Base-by-base conservation (phyloP, 2,113 vertebrate species). In the Blennius ocellaris region DNA sequence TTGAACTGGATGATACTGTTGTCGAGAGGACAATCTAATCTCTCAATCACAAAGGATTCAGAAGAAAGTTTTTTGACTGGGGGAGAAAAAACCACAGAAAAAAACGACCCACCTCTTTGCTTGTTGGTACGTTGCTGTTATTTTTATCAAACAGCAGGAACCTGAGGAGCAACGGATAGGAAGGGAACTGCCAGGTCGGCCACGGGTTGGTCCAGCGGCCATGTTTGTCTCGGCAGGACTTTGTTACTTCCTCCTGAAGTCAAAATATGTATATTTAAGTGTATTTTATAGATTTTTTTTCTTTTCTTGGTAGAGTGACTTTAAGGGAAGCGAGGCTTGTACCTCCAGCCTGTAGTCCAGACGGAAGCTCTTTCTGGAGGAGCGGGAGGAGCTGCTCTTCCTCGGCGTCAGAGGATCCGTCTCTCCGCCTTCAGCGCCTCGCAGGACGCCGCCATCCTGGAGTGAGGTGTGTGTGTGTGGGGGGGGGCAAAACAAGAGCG, bases 111-210 rank as follows among this genome's bases (percentile, higher is more conserved):
- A 15, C 91, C 83, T 90, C 88, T 87, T 80, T 85, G 73, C 37
- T 85, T 4, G 84, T 41, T n/a, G 91, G 91, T 37, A 91, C 47
- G 17, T 85, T 89, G 76, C 90, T 91, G 80, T 92, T 48, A 40
- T 92, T 76, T 71, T 87, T 87, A 51, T 92, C 91, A 15, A 57
- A 56, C 17, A 91, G 8, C 6, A 89, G 17, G 70, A 91, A 92
- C 65, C 84, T 70, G 49, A 92, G 71, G 49, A 89, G 40, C 52
- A 62, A 58, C 1, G 72, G 11, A 56, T 85, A 78, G 11, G 91
- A 86, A 1, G 91, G 91, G 48, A 92, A 92, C 12, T 55, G n/a
- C 90, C 91, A 92, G n/a, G 91, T 92, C 58, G 91, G 45, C 91
- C 91, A 92, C 17, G 91, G 91, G 66, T 91, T 91, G 3, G 47